Percentiles rank a stretch among this genome's conserved stretches.
These are phyloP conservation scores for Heptranchias perlo DNA, from an alignment of 2,113 vertebrate species.

Conservation along the genomic window DNA sequence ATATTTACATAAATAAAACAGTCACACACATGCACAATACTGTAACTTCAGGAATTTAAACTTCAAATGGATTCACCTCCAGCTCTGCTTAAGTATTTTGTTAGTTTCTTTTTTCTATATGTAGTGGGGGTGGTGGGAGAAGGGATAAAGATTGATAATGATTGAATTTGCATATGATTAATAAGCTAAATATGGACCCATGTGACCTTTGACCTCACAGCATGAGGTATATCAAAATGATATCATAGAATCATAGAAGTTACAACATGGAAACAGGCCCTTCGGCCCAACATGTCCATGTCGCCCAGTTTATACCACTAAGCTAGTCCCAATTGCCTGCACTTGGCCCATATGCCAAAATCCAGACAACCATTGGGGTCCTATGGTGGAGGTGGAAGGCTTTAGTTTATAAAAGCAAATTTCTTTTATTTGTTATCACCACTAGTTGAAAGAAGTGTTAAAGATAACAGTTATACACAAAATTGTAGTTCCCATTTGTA, in stretches of 20 bases:
- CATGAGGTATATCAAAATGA: not conserved
- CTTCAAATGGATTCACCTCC: not conserved
- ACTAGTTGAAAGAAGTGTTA: not conserved
- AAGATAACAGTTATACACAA: not conserved
- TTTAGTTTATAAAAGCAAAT: not conserved
- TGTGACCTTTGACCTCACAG: not conserved
- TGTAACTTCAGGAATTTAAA: not conserved
- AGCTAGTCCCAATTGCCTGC: no score
- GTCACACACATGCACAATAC: not conserved
- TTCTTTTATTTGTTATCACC: not conserved
- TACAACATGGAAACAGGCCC: no score
- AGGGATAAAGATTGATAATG: not conserved
- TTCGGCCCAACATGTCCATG: no score
- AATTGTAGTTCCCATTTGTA: not conserved
- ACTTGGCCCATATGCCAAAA: no score
- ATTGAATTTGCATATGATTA: not conserved
- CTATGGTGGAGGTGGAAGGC: not conserved
- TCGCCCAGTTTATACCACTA: no score
- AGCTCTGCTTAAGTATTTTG: not conserved
- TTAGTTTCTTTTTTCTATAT: not conserved
- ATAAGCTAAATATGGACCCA: not conserved
- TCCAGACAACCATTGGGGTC: not conserved
- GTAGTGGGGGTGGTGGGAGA: not conserved
- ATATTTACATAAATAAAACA: conserved; percentile 35
- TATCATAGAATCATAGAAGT: no score